Evolutionary conservation across 2,113 vertebrate species (phyloP), one percentile per base, ranked within the genome.

Genomic region (Mesembrinibis cayennensis): DNA sequence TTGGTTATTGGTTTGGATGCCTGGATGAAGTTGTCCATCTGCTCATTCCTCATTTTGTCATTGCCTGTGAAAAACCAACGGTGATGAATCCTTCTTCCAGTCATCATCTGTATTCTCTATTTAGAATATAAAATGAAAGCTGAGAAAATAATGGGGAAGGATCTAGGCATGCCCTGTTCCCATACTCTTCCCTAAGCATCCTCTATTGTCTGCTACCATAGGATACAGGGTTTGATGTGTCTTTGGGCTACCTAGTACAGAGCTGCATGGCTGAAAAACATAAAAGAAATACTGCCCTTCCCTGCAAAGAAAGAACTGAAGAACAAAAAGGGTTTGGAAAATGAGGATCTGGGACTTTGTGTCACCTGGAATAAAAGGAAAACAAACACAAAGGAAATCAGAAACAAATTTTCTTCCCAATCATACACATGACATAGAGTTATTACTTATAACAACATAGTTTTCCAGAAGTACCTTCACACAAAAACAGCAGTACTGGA

Each of bases 391-490:
- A 80, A 78, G 55, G 42, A 92, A 89, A 38, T 63, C 40, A 71
- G 42, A 83, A 71, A 83, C 1, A 0, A 61, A 45, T 82, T 80
- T 82, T 83, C n/a, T 74, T 90, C 29, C 26, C 22, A 59, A 4
- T 66, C 0, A 1, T 66, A 45, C 7, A 21, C 16, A 19, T 0
- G 2, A 81, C 50, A 65, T 34, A 66, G 20, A 90, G 32, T 10
- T 86, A 80, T 90, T 82, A 93, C 44, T 78, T 84, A 42, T 67
- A 94, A 83, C 40, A n/a, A 70, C 18, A 63, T 53, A 45, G 30
- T 63, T 94, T 91, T 91, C 91, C 65, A 84, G 78, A 62, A 77
- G 45, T 66, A 50, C 71, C 58, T 80, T 63, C 84, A 62, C 50
- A 88, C 49, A 77, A 90, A 92, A 62, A 0, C 58, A 86, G n/a